Evolutionary conservation across 2,113 vertebrate genomes (phyloP).

Genomic region (Regulus satrapa): DNA sequence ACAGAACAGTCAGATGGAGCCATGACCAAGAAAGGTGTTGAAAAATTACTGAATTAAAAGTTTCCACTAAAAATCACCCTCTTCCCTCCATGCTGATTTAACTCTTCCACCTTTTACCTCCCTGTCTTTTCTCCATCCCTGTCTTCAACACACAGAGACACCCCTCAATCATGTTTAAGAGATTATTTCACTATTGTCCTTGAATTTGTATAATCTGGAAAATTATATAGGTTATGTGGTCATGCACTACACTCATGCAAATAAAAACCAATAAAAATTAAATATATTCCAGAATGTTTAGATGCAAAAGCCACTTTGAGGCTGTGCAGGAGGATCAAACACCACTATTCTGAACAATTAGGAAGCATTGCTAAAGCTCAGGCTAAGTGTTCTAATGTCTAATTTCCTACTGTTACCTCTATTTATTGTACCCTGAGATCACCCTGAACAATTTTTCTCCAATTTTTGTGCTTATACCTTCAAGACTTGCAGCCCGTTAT

Average conservation of each 20-base stretch:
- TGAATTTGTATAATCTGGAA: not conserved
- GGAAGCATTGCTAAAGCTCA: not conserved
- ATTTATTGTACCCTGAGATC: not conserved
- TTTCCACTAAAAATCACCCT: not conserved
- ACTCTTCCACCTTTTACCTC: not conserved
- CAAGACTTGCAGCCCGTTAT: not conserved
- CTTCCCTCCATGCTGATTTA: not conserved
- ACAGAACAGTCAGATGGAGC: not conserved
- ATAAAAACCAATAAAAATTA: not conserved
- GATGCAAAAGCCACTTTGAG: not conserved
- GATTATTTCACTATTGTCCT: not conserved
- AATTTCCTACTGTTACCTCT: not conserved
- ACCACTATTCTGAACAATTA: not conserved
- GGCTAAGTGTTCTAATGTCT: not conserved
- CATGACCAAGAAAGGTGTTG: not conserved
- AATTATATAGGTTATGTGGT: not conserved
- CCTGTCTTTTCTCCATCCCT: not conserved
- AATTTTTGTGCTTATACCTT: not conserved
- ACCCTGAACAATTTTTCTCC: not conserved
- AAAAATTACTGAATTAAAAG: not conserved
- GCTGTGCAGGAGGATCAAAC: rapidly evolving
- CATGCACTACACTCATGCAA: not conserved
- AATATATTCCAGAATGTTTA: not conserved
- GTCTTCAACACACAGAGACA: not conserved
- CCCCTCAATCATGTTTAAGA: rapidly evolving